phyloP scores from a whole-genome alignment of 2,113 vertebrate species.

The Spilogale gracilis region DNA sequence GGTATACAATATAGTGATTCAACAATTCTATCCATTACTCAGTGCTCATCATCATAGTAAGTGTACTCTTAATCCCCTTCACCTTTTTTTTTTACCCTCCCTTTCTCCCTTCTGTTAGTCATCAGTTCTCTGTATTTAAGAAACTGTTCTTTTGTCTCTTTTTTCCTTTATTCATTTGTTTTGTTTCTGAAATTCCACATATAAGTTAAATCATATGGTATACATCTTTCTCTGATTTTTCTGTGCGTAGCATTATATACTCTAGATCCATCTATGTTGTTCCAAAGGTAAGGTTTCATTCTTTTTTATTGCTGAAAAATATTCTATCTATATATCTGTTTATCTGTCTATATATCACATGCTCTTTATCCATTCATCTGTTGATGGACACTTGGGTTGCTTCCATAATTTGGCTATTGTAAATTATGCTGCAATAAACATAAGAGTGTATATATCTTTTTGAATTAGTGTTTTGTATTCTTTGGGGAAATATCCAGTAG shows the following conservation, averaged over 20 bases:
- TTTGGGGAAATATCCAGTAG: background rate
- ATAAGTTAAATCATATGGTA: background rate
- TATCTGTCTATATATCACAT: background rate
- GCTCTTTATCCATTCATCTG: background rate
- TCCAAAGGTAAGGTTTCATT: background rate
- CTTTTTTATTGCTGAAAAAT: background rate
- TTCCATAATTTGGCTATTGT: background rate
- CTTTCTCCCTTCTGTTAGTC: background rate
- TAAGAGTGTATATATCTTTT: background rate
- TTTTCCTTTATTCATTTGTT: background rate
- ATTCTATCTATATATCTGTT: background rate
- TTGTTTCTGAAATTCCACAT: background rate
- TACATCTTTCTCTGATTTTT: background rate
- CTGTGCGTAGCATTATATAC: background rate
- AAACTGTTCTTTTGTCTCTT: background rate
- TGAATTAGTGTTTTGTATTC: background rate
- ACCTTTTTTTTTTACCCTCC: background rate
- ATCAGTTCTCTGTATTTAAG: background rate
- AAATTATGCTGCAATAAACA: background rate
- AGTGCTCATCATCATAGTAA: background rate
- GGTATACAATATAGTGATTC: background rate
- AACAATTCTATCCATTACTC: background rate
- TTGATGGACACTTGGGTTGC: background rate
- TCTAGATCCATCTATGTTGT: background rate
- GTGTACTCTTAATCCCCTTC: background rate